Conservation (phyloP, 53 echinoderm and acorn worm species). For the Zoroaster sp. region DNA sequence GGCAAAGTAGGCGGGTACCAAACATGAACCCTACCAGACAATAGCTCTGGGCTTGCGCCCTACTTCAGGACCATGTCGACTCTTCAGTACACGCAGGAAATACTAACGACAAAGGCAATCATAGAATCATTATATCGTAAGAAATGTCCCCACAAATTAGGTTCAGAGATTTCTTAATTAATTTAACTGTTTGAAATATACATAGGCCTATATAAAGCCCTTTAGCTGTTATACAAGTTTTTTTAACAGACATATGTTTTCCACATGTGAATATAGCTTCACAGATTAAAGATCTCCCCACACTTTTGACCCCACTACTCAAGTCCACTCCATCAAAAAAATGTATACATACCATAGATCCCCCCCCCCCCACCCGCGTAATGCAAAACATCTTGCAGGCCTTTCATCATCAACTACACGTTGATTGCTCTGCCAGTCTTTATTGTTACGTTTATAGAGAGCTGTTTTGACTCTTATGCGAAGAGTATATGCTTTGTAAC, state of each 20-base stretch:
- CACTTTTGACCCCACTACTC: conserved; percentile 39
- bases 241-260: conserved; percentile 20
- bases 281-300: background rate
- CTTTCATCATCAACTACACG: conserved; percentile 24
- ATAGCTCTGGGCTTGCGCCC: conserved; percentile 33
- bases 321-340: background rate
- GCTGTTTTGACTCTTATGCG: background rate
- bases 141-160: no score
- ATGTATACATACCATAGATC: background rate
- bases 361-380: conserved; percentile 8
- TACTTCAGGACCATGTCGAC: conserved; percentile 40
- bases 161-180: no score
- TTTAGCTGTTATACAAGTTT: conserved; percentile 1
- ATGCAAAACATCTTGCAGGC: conserved; percentile 36
- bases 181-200: conserved; percentile 4
- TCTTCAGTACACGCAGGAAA: background rate
- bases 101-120: background rate
- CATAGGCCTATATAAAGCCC: no score
- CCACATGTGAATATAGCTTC: conserved; percentile 32
- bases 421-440: conserved; percentile 29
- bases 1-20: conserved; percentile 24
- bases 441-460: conserved; percentile 14
- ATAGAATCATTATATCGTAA: no score
- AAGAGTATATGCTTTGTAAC: background rate
- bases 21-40: conserved; percentile 10